Conservation (phyloP, 2,888 invertebrate species). For the Drosophila maculinotata region DNA sequence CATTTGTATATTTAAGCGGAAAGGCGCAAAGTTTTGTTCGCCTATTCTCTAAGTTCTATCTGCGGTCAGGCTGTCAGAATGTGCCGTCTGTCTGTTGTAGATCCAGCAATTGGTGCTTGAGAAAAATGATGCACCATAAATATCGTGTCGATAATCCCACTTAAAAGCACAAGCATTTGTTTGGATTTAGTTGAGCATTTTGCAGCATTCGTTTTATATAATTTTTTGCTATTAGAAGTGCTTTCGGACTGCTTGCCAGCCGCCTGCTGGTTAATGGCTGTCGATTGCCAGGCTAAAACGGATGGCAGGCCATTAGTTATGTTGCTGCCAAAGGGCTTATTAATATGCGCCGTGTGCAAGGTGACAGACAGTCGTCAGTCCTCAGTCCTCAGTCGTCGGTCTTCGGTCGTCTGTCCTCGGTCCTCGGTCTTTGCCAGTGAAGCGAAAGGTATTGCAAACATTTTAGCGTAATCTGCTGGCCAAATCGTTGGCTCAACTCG, state of each 20-base stretch:
- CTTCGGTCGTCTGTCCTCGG: too few species aligned
- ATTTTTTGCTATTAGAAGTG: constrained; percentile 18
- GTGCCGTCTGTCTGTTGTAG: background rate
- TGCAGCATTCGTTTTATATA: constrained; percentile 47
- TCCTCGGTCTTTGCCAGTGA: background rate
- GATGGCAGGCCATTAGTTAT: constrained; percentile 73
- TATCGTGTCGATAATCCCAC: constrained; percentile 74
- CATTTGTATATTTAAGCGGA: constrained; percentile 16
- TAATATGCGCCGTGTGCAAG: constrained; percentile 66
- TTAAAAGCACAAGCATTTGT: constrained; percentile 78
- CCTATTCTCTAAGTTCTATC: constrained; percentile 12
- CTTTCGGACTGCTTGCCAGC: constrained; percentile 21
- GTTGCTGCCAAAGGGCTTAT: constrained; percentile 74
- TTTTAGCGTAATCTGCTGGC: constrained; percentile 50
- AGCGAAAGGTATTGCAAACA: constrained; percentile 41
- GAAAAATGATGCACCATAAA: constrained; percentile 74
- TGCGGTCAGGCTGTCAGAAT: constrained; percentile 36
- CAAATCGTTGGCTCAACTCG: constrained; percentile 42
- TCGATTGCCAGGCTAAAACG: constrained; percentile 63
- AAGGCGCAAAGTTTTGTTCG: background rate
- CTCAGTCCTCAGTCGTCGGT: too few species aligned
- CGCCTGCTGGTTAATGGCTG: constrained; percentile 66
- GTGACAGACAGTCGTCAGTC: constrained; percentile 43
- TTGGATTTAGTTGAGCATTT: constrained; percentile 64
- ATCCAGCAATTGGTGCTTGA: constrained; percentile 40